A percentile compares a stretch with the other conserved stretches of the same genome.
These are phyloP conservation scores for Oikopleura dioica DNA, from an alignment of 23 tunicate species.

Conservation along the genomic window DNA sequence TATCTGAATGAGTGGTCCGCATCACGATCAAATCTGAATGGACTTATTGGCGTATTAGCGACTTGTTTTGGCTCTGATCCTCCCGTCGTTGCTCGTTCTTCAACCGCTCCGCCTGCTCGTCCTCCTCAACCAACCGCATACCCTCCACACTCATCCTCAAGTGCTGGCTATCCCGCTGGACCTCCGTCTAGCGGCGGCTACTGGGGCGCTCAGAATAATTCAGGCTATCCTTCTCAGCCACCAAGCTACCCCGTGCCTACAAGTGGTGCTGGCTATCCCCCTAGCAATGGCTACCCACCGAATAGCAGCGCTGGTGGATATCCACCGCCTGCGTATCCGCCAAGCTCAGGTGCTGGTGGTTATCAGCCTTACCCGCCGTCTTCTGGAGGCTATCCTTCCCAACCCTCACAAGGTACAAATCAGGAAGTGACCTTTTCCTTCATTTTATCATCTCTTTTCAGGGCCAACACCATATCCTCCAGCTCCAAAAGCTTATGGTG, in stretches of 20 bases:
- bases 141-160: slow-evolving; percentile 15
- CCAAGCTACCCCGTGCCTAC: too few species aligned
- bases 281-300: too few species aligned
- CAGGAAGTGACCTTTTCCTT: too few species aligned
- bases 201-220: too few species aligned
- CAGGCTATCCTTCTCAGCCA: too few species aligned
- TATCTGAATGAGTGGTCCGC: slow-evolving; percentile 63
- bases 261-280: too few species aligned
- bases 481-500: neutral
- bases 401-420: neutral
- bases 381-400: neutral
- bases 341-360: too few species aligned
- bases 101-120: slow-evolving; percentile 19
- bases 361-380: too few species aligned
- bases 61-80: slow-evolving; percentile 53
- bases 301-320: too few species aligned
- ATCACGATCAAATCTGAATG: slow-evolving; percentile 28
- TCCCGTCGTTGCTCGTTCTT: slow-evolving; percentile 40
- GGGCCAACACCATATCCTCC: neutral
- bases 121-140: slow-evolving; percentile 20
- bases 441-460: too few species aligned
- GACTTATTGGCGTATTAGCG: slow-evolving; percentile 36
- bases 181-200: too few species aligned
- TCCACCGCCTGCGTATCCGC: too few species aligned
- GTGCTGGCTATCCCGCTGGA: slow-evolving; percentile 18